Percentiles rank a stretch among this genome's conserved stretches.
phyloP scores from a whole-genome alignment of 2,797 vertebrate species.

The Gymnodraco acuticeps region DNA sequence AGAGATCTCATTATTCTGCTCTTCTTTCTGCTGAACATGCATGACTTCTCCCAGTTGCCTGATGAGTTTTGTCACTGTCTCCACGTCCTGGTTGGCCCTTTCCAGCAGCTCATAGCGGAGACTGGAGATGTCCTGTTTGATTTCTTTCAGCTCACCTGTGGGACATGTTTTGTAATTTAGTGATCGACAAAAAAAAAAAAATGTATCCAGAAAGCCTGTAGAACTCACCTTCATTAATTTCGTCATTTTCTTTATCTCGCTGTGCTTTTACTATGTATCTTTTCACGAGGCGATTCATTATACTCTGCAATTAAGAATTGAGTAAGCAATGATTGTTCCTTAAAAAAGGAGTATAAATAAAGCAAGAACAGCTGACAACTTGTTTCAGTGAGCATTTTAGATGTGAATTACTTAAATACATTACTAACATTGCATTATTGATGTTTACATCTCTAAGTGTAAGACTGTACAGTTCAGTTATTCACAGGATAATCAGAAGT shows the following conservation, averaged over 20 bases:
- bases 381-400: background rate
- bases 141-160: constrained; percentile 95
- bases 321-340: background rate
- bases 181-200: background rate
- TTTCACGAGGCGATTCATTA: constrained; percentile 94
- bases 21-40: constrained; percentile 24
- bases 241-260: constrained; percentile 90
- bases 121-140: constrained; percentile 97
- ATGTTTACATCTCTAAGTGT: background rate
- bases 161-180: background rate
- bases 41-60: constrained; percentile 88
- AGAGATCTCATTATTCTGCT: constrained; percentile 17
- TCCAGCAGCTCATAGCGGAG: constrained; percentile 96
- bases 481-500: background rate
- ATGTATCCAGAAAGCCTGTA: background rate
- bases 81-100: constrained; percentile 89
- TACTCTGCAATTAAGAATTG: constrained; percentile 85
- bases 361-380: background rate
- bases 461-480: background rate
- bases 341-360: background rate
- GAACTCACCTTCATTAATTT: constrained; percentile 94
- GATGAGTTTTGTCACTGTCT: constrained; percentile 90
- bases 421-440: background rate
- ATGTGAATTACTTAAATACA: background rate
- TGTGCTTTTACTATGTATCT: constrained; percentile 83